Base-by-base conservation (phyloP, 2,797 vertebrate genomes). In the Coranthus polyacanthus region DNA sequence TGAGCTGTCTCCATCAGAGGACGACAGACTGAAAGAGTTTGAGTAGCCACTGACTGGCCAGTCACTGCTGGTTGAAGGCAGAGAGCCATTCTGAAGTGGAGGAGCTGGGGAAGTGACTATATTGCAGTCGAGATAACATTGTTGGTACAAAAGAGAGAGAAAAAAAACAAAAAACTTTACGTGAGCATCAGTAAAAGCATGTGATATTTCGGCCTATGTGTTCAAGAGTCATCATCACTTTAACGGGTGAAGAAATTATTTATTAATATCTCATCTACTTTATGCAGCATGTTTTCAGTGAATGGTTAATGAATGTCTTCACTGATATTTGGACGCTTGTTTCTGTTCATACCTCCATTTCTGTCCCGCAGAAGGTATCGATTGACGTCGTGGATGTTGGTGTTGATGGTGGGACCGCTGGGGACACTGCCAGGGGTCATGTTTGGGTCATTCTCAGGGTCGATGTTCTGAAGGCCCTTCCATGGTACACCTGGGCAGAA, bases 381-480 rank as follows among this genome's bases (percentile, higher is more conserved):
- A 89, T 99, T 98, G 77, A 99, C 97, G 64, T 99, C 98, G 47
- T 98, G 98, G 62, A 99, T 98, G 60, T 98, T 98, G 89, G 97
- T 98, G 88, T 98, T 99, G 85, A 99, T 98, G 80, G 96, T 98
- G 5, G 97, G 98, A 70, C 97, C 97, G 0, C 95, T 98, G 44
- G 96, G 96, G 81, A 99, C 98, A 37, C 98, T 99, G 77, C 98
- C 98, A 73, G 98, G 98, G 68, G 98, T 99, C 93, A 98, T 96
- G 76, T 99, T 98, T 0, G 98, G 98, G 91, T 99, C 97, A 67
- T 96, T 98, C 89, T 99, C 97, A 0, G 98, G 98, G 86, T 99
- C 98, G 20, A 99, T 98, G 72, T 98, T 99, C 93, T 99, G 98
- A 84, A 99, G 95, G 87, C 98, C 98, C 92, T 99, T 99, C 98